phyloP scores from a whole-genome alignment of 2,888 invertebrate species.

The Schizotus pectinicornis region DNA sequence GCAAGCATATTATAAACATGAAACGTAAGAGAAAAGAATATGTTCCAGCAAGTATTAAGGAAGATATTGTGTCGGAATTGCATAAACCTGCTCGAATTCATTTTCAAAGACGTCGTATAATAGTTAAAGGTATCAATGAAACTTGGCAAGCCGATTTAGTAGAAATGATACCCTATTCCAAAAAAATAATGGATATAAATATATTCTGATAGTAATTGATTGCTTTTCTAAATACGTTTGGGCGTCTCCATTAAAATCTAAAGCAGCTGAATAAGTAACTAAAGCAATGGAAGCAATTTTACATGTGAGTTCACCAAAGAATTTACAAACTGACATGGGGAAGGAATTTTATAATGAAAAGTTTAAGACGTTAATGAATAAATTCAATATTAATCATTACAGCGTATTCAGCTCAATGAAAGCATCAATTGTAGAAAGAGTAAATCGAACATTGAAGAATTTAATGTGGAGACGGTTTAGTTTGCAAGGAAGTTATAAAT shows the following conservation, averaged over 20 bases:
- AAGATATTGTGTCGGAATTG: no score
- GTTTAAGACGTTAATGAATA: constrained; percentile 16
- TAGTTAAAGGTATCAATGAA: constrained; percentile 51
- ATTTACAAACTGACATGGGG: constrained; percentile 26
- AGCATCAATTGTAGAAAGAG: constrained; percentile 12
- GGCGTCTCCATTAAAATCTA: constrained; percentile 43
- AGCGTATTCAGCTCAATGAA: neutral
- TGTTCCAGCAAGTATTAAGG: no score
- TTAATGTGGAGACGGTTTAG: constrained; percentile 34
- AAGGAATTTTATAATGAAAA: constrained; percentile 29
- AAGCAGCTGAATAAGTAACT: constrained; percentile 39
- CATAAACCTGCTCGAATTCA: no score
- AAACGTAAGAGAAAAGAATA: no score
- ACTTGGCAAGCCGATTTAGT: constrained; percentile 55
- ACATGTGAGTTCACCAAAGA: constrained; percentile 16
- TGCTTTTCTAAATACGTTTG: constrained; percentile 50
- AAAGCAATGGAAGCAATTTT: constrained; percentile 6
- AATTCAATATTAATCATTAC: constrained; percentile 26
- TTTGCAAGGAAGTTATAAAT: constrained; percentile 38
- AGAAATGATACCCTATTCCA: constrained; percentile 43
- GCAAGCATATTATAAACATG: no score
- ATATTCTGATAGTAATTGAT: constrained; percentile 47
- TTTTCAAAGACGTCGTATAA: constrained; percentile 46
- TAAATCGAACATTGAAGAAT: constrained; percentile 31
- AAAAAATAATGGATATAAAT: constrained; percentile 43